Base-by-base conservation (phyloP, 2,888 invertebrate species). In the Vandiemenella viatica region DNA sequence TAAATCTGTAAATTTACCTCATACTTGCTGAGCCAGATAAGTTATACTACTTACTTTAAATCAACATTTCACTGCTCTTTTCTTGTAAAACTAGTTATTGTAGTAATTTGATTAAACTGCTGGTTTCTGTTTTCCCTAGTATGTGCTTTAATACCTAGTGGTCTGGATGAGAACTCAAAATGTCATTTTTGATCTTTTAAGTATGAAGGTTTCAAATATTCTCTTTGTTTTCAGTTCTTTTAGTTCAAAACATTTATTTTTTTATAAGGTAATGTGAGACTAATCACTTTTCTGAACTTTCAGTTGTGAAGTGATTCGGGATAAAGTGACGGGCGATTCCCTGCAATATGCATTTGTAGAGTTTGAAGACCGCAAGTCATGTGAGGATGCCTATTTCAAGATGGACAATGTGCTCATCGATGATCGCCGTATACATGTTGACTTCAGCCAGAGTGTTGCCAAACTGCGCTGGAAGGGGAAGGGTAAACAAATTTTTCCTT, bases 401-500 rank as follows among this genome's bases (percentile, higher is more conserved):
- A 99, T 98, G 98, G 97, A 97, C 65, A 99, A 99, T 71, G 97
- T 98, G 0, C 71, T 98, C 5, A 98, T 99, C 59, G 98, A 99
- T 68, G 98, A 99, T 64, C 74, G 98, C 20, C 75, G 98, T 55
- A 98, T 99, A 61, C 98, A 98, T 69, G 98, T 99, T 0, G 98
- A 99, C 68, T 99, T 99, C 70, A 96, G 95, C 55, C 98, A 99
- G 65, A 96, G 96, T 44, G 97, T 99, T 0, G 83, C 97, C 2
- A 96, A 95, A 68, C 77, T 90, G 58, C 82, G 82, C 59, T 93
- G 90, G 88, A 74, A 80, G 47, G 91, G 91, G 2, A 91, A 90
- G 69, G 91, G 67, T 43, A 53, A 37, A 1, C n/a, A n/a, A n/a
- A n/a, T 7, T 6, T 16, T 45, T 37, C 1, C 7, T 16, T 6